Evolutionary conservation across 2,888 invertebrate genomes (phyloP).

Genomic region (Acrocyrtus sp.): DNA sequence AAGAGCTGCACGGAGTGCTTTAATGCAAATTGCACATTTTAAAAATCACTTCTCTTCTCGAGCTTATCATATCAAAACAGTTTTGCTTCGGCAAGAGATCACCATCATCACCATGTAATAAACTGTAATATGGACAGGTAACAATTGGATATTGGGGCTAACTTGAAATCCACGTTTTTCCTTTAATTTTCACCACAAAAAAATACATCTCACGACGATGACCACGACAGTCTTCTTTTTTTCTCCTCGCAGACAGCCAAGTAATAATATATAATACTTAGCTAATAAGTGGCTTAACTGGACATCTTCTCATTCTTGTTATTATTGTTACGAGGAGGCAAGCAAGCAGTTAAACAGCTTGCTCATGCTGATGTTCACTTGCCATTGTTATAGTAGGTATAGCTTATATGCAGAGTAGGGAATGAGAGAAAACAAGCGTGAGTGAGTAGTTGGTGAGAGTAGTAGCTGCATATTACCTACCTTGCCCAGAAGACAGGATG

Average conservation of each 20-base stretch:
- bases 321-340: constrained; percentile 38
- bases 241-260: no score
- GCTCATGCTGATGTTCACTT: constrained; percentile 18
- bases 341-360: constrained; percentile 50
- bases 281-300: constrained; percentile 54
- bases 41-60: background rate
- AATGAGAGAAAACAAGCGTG: constrained; percentile 15
- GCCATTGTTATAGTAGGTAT: constrained; percentile 10
- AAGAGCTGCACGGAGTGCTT: background rate
- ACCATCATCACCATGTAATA: constrained; percentile 23
- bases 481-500: constrained; percentile 39
- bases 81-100: constrained; percentile 44
- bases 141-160: constrained; percentile 39
- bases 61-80: constrained; percentile 14
- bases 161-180: constrained; percentile 23
- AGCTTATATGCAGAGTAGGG: constrained; percentile 25
- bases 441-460: no score
- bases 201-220: constrained; percentile 15
- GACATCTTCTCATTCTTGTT: constrained; percentile 46
- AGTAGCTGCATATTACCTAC: background rate
- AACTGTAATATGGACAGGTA: constrained; percentile 20
- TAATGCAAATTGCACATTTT: background rate
- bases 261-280: constrained; percentile 26
- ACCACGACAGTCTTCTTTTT: background rate
- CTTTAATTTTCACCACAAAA: constrained; percentile 22